These are phyloP conservation scores for Holocentrus rufus DNA, from an alignment of 2,797 vertebrate species.

Conservation along the genomic window DNA sequence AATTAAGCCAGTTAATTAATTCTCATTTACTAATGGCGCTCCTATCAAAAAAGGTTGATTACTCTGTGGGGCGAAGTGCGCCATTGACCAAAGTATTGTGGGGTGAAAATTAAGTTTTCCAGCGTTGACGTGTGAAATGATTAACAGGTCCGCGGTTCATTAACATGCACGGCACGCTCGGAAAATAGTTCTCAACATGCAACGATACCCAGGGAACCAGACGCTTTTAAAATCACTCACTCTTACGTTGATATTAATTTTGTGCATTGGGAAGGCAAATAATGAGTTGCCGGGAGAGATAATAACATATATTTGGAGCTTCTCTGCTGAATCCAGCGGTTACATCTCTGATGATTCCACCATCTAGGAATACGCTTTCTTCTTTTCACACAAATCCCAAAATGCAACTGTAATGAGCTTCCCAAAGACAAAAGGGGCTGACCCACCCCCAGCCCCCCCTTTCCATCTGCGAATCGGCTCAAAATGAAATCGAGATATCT, in stretches of 20 bases:
- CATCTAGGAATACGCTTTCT: conserved; percentile 30
- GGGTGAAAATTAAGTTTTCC: conserved; percentile 69
- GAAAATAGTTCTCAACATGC: conserved; percentile 17
- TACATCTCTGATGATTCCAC: conserved; percentile 40
- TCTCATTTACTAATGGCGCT: conserved; percentile 74
- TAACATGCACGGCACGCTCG: conserved; percentile 40
- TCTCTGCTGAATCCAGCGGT: conserved; percentile 8
- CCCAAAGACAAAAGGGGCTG: conserved; percentile 49
- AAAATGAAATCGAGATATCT: conserved; percentile 64
- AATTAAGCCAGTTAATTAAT: conserved; percentile 79
- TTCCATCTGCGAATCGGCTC: conserved; percentile 19
- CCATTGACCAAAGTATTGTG: conserved; percentile 37
- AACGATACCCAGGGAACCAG: conserved; percentile 12
- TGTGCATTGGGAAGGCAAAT: conserved; percentile 31
- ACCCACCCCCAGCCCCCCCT: conserved; percentile 23
- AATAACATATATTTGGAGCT: conserved; percentile 22
- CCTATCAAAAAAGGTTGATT: conserved; percentile 61
- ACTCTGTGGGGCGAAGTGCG: conserved; percentile 54
- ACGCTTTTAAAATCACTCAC: conserved; percentile 8
- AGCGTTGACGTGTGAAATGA: conserved; percentile 64
- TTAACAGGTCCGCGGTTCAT: conserved; percentile 68
- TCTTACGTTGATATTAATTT: conserved; percentile 45
- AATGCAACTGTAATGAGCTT: conserved; percentile 55
- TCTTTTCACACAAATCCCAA: conserved; percentile 44
- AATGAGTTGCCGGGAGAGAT: conserved; percentile 20